Evolutionary conservation across 2,113 vertebrate genomes (phyloP), one percentile per base, ranked within the genome.

Genomic region (Entelurus aequoreus): DNA sequence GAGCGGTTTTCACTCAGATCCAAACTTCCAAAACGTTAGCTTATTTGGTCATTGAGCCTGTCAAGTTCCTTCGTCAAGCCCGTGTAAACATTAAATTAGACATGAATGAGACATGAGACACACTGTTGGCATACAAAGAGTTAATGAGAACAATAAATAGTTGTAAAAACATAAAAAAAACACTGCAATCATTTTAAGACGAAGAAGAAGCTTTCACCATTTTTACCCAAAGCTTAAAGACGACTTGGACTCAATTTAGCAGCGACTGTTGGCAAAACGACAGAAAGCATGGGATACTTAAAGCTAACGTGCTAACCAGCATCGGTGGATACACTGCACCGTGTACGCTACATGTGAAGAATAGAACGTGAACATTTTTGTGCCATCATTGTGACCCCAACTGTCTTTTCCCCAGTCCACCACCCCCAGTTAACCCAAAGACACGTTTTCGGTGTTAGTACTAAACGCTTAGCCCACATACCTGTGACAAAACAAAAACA

Each of bases 391-490:
- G 12, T 53, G 4, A 40, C 35, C 8, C 5, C 21, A 16, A 14
- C 15, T 21, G 10, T 52, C 5, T 12, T 21, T 52, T 28, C 38
- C 12, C 28, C 28, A n/a, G n/a, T n/a, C n/a, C n/a, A n/a, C n/a
- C n/a, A n/a, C n/a, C 38, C 12, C 28, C 28, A 21, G 72, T 81
- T 78, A 80, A 65, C 68, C 65, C 63, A 62, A 88, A 86, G 81
- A 88, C 80, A 88, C 86, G 54, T 85, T 66, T 74, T 74, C 65
- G 81, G 72, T 85, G 86, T 77, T 54, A 60, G 63, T 72, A 71
- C 64, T 70, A 83, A 75, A 56, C 62, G 21, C 61, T 78, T 58
- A 64, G 38, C 54, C 62, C 69, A 1, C 49, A 51, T 53, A 70
- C 65, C 54, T 48, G 19, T 56, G 71, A 60, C 62, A 73, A 67